Evolutionary conservation across 2,113 vertebrate genomes (phyloP).

Genomic region (Ciconia boyciana): DNA sequence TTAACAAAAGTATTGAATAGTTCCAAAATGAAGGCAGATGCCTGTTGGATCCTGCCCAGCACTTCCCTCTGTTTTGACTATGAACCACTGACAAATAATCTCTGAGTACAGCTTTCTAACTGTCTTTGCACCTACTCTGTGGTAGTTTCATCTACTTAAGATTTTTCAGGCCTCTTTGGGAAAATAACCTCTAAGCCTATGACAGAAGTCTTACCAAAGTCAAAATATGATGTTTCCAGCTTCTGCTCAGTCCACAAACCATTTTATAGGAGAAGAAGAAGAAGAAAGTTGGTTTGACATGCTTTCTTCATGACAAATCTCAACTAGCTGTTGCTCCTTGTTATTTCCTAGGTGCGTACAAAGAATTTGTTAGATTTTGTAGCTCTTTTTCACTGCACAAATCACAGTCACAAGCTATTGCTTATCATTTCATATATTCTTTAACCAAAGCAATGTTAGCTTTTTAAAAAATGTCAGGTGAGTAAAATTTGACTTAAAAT

Average conservation of each 20-base stretch:
- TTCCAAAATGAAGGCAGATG: not conserved
- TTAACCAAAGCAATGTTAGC: not conserved
- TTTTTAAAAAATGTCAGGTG: not conserved
- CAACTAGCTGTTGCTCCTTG: not conserved
- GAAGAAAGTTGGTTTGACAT: fast-evolving
- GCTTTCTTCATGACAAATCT: not conserved
- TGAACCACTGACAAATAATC: not conserved
- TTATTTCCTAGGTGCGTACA: not conserved
- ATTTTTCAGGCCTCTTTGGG: not conserved
- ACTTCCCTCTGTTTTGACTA: not conserved
- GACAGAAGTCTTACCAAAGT: not conserved
- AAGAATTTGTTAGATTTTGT: not conserved
- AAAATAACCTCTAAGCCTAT: not conserved
- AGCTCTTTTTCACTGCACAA: not conserved
- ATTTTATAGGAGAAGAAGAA: not conserved
- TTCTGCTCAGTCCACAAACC: not conserved
- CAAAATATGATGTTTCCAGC: not conserved
- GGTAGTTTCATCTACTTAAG: not conserved
- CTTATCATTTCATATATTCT: not conserved
- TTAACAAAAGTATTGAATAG: constrained; percentile 14
- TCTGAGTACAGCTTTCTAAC: not conserved
- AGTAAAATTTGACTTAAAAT: not conserved
- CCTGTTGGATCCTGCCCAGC: not conserved
- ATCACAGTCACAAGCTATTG: not conserved
- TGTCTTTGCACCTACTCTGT: not conserved